phyloP scores from a whole-genome alignment of 2,888 invertebrate species.

The Rhagonycha lutea region DNA sequence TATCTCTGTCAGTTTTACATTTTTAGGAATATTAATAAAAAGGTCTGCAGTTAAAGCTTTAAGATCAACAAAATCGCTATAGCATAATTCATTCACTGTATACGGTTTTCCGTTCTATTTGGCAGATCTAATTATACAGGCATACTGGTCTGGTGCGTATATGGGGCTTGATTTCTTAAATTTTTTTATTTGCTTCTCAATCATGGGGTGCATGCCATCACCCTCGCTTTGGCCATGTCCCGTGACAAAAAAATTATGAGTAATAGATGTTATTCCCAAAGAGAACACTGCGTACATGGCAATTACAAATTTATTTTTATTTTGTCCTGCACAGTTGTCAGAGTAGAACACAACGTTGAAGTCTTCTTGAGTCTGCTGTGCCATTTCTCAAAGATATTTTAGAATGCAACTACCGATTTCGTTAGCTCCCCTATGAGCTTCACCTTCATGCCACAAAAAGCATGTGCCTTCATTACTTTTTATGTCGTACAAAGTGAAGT shows the following conservation, averaged over 20 bases:
- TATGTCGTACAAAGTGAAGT: conserved; percentile 28
- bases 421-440: not conserved
- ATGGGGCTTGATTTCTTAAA: too few species aligned
- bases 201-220: not conserved
- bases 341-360: conserved; percentile 1
- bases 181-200: too few species aligned
- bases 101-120: too few species aligned
- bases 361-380: too few species aligned
- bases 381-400: not conserved
- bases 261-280: not conserved
- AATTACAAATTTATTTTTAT: conserved; percentile 5
- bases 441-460: conserved; percentile 8
- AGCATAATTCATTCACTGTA: too few species aligned
- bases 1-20: too few species aligned
- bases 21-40: too few species aligned
- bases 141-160: too few species aligned
- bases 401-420: conserved; percentile 8
- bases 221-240: conserved; percentile 11
- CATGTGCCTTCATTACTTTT: conserved; percentile 2
- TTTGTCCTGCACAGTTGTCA: conserved; percentile 6
- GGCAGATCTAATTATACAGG: too few species aligned
- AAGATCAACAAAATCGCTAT: too few species aligned
- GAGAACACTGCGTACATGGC: not conserved
- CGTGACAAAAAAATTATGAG: conserved; percentile 4
- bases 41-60: not conserved